phyloP scores from a whole-genome alignment of 2,797 vertebrate species.

The Platalea minor region DNA sequence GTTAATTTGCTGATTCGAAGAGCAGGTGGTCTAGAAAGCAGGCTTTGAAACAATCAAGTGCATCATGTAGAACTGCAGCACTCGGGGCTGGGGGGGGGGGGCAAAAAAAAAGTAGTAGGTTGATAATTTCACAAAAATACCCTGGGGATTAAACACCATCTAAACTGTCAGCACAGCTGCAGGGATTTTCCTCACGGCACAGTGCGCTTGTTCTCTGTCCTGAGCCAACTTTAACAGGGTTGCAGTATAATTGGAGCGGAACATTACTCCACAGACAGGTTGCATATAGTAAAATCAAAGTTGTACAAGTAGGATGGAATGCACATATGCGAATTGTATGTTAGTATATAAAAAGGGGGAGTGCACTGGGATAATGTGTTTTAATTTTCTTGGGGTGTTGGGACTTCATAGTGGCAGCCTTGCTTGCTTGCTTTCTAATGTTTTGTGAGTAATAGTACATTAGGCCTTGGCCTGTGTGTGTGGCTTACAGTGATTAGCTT shows the following conservation, averaged over 20 bases:
- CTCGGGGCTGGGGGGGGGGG: neutral
- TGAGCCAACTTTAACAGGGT: neutral
- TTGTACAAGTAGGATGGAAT: neutral
- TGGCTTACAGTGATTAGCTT: neutral
- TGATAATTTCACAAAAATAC: conserved; percentile 53
- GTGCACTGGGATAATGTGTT: neutral
- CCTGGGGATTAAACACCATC: conserved; percentile 19
- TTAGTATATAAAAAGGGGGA: neutral
- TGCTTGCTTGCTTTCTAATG: neutral
- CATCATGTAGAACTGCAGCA: neutral
- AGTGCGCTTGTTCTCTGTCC: conserved; percentile 21
- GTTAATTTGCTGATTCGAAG: conserved; percentile 45
- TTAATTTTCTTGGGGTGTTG: neutral
- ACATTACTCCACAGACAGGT: neutral
- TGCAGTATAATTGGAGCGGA: conserved; percentile 4
- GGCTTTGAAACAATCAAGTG: conserved; percentile 6
- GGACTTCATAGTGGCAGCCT: neutral
- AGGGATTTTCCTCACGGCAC: conserved; percentile 7
- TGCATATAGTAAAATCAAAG: neutral
- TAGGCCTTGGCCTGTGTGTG: neutral
- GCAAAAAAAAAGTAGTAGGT: neutral
- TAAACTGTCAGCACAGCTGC: conserved; percentile 30
- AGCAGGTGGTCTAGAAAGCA: neutral
- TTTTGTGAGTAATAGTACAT: neutral
- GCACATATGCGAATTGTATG: neutral